A percentile compares a stretch with the other conserved stretches of the same genome.
These are phyloP conservation scores for Rhaphigaster nebulosa DNA, from an alignment of 2,888 invertebrate species.

Conservation along the genomic window DNA sequence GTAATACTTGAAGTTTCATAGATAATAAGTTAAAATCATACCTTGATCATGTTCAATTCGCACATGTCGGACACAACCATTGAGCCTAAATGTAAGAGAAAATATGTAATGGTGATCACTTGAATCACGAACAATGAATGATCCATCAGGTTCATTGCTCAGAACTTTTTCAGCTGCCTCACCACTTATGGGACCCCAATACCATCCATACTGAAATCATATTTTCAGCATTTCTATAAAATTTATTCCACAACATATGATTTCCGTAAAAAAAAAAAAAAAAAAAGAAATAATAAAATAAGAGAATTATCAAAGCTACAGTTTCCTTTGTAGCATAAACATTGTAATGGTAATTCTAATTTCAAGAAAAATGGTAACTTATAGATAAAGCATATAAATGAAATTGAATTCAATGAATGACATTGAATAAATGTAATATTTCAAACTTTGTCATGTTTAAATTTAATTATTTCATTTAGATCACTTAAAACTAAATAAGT, in stretches of 20 bases:
- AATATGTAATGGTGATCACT: slow-evolving; percentile 96
- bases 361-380: no score
- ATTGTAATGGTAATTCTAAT: no score
- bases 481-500: no score
- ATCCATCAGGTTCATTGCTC: slow-evolving; percentile 92
- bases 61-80: slow-evolving; percentile 90
- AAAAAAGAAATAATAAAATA: no score
- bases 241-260: no score
- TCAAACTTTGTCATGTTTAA: no score
- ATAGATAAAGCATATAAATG: no score
- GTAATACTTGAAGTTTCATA: not conserved
- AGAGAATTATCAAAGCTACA: not conserved
- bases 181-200: slow-evolving; percentile 94
- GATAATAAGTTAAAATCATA: slow-evolving; percentile 67
- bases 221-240: slow-evolving; percentile 54
- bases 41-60: slow-evolving; percentile 96
- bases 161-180: slow-evolving; percentile 92
- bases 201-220: slow-evolving; percentile 88
- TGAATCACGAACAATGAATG: slow-evolving; percentile 93
- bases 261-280: no score
- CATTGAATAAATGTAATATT: no score
- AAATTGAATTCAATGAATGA: no score
- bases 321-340: no score
- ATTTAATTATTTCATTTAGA: no score
- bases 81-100: slow-evolving; percentile 92